Percentiles rank a stretch among this genome's conserved stretches.
phyloP scores from a whole-genome alignment of 2,797 vertebrate species.

The Pangasius macronema region DNA sequence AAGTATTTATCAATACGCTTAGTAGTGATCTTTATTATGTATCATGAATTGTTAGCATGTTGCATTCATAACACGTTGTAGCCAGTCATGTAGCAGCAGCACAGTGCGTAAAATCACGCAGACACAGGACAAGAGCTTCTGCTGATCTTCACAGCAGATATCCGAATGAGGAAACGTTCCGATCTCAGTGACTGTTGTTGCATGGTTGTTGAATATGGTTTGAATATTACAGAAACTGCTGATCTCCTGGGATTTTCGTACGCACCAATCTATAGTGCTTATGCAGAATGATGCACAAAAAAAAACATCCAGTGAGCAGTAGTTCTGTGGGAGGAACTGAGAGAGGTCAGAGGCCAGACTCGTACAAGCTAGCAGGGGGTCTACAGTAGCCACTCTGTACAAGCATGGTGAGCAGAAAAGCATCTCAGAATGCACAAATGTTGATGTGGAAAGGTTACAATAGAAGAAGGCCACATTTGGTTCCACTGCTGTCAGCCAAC shows the following conservation, averaged over 20 bases:
- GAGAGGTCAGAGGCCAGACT: not conserved
- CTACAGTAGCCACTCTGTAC: not conserved
- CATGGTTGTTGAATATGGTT: not conserved
- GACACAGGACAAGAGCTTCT: not conserved
- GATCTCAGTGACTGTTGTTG: not conserved
- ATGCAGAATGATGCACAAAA: not conserved
- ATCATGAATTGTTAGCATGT: too few relatives aligned
- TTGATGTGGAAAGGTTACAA: not conserved
- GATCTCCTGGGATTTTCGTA: not conserved
- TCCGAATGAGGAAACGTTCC: not conserved
- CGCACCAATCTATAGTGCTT: not conserved
- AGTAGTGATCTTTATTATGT: too few relatives aligned
- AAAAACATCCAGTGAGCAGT: not conserved
- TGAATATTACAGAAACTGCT: not conserved
- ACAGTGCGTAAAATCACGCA: not conserved
- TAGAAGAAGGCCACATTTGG: not conserved
- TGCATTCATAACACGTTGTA: too few relatives aligned
- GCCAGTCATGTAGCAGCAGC: not conserved
- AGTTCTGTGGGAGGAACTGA: not conserved
- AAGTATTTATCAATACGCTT: too few relatives aligned
- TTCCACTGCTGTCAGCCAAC: not conserved
- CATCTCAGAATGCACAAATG: not conserved
- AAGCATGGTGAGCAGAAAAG: not conserved
- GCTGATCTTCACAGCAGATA: not conserved
- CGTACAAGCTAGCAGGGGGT: not conserved